Conservation (phyloP, 2,888 invertebrate species). For the Nezara viridula region DNA sequence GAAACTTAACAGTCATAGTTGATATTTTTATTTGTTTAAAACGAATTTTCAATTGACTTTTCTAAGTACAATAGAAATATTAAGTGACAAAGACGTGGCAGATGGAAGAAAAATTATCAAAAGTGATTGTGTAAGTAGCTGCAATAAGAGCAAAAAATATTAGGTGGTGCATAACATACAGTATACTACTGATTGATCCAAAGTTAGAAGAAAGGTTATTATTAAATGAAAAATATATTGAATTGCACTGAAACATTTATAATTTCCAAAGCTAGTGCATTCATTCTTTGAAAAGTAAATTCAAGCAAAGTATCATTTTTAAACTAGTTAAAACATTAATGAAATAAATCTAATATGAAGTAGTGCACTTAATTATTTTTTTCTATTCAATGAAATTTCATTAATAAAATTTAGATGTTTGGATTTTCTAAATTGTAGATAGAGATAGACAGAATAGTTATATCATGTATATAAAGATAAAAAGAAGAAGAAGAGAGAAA, state of each 20-base stretch:
- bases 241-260: neutral
- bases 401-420: neutral
- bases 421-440: neutral
- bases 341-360: neutral
- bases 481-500: neutral
- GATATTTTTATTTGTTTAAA: slow-evolving; percentile 30
- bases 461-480: neutral
- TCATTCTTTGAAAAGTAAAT: neutral
- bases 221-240: neutral
- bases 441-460: neutral
- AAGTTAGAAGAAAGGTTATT: neutral
- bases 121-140: slow-evolving; percentile 39
- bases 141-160: slow-evolving; percentile 29
- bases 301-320: neutral
- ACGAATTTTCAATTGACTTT: neutral
- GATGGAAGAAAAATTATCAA: slow-evolving; percentile 46
- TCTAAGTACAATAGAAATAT: neutral
- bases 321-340: neutral
- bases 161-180: slow-evolving; percentile 26
- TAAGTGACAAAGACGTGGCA: slow-evolving; percentile 10
- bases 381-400: neutral
- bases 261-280: neutral
- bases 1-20: slow-evolving; percentile 53
- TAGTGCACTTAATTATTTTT: neutral
- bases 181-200: slow-evolving; percentile 40